Evolutionary conservation across 2,113 vertebrate species (phyloP).

Genomic region (Cyprinodon brontotheroides): DNA sequence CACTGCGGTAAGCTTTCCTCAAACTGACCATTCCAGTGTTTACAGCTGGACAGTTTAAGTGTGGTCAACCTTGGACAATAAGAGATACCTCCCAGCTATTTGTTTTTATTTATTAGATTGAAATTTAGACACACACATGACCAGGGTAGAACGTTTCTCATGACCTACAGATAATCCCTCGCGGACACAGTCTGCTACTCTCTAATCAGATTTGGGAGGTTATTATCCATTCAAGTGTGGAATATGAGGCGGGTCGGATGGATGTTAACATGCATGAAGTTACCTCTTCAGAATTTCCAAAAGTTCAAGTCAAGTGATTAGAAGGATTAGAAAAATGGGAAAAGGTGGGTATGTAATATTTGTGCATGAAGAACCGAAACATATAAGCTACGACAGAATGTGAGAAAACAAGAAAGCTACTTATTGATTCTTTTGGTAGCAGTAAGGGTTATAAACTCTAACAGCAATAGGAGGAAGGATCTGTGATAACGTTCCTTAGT

Average conservation of each 20-base stretch:
- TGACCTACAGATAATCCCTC: slow-evolving; percentile 29
- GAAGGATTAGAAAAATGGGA: too few species aligned
- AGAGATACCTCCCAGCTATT: slow-evolving; percentile 15
- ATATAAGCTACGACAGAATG: too few species aligned
- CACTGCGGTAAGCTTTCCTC: slow-evolving; percentile 22
- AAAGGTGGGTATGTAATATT: too few species aligned
- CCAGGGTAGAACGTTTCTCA: slow-evolving; percentile 46
- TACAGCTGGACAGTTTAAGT: slow-evolving; percentile 10
- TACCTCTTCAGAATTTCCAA: neutral
- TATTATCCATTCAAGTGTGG: slow-evolving; percentile 12
- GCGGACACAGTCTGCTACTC: slow-evolving; percentile 11
- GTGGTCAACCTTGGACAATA: slow-evolving; percentile 9
- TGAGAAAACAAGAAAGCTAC: too few species aligned
- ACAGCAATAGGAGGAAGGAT: too few species aligned
- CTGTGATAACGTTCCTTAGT: too few species aligned
- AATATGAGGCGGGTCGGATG: slow-evolving; percentile 11
- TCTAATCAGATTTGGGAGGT: slow-evolving; percentile 43
- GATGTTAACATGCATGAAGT: too few species aligned
- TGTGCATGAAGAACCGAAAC: too few species aligned
- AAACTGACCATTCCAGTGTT: slow-evolving; percentile 15
- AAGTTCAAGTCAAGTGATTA: too few species aligned
- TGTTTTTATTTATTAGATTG: slow-evolving; percentile 56
- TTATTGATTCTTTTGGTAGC: too few species aligned
- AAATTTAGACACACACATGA: slow-evolving; percentile 27
- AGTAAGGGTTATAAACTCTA: too few species aligned